Percentiles rank a stretch among this genome's conserved stretches.
Conservation (phyloP, 2,113 vertebrate genomes). For the Corapipo altera region DNA sequence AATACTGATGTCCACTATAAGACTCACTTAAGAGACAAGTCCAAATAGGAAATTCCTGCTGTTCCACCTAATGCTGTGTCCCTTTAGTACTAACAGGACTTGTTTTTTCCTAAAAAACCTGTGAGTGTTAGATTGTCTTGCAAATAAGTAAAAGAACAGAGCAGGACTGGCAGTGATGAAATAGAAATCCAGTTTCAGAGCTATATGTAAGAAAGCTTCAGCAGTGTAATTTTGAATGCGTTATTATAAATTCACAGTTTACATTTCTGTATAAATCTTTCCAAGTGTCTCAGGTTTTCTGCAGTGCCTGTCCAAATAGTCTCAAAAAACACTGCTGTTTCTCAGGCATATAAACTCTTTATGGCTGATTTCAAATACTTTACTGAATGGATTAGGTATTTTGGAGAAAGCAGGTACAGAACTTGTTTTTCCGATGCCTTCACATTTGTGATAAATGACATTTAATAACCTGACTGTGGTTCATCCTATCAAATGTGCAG, state of each 20-base stretch:
- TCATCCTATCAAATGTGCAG: slow-evolving; percentile 20
- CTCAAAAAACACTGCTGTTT: not conserved
- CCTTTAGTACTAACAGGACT: not conserved
- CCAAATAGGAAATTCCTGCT: not conserved
- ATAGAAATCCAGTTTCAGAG: not conserved
- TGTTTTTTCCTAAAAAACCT: not conserved
- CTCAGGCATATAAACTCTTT: not conserved
- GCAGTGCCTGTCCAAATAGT: not conserved
- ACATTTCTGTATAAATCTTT: not conserved
- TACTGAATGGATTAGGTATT: not conserved
- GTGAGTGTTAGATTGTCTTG: not conserved
- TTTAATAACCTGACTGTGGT: slow-evolving; percentile 24
- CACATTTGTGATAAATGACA: not conserved
- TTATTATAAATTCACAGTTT: not conserved
- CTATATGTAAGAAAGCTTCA: not conserved
- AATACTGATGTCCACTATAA: not conserved
- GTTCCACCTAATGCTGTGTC: not conserved
- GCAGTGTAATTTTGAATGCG: not conserved
- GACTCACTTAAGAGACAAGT: not conserved
- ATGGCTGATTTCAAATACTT: not conserved
- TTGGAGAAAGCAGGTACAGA: not conserved
- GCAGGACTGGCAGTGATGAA: not conserved
- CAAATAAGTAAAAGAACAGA: not conserved
- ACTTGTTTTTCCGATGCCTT: not conserved
- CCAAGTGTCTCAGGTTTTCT: not conserved